These are phyloP conservation scores for Pediacus dermestoides DNA, from an alignment of 2,888 invertebrate species.

Conservation along the genomic window DNA sequence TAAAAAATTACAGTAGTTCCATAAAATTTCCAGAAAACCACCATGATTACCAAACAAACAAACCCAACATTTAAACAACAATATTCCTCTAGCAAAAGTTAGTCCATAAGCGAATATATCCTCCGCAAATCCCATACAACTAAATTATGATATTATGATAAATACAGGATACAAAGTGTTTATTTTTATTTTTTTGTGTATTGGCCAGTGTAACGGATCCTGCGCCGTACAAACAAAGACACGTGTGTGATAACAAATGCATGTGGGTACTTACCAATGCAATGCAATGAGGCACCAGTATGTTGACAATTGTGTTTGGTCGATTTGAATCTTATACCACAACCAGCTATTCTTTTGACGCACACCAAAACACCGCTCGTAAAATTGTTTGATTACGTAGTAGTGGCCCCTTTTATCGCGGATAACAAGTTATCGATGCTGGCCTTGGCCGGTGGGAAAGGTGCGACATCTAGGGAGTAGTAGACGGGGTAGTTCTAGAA, in stretches of 20 bases:
- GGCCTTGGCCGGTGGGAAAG: too few relatives aligned
- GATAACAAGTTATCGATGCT: constrained; percentile 21
- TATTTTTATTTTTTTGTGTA: constrained; percentile 26
- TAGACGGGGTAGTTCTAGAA: too few relatives aligned
- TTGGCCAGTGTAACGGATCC: constrained; percentile 39
- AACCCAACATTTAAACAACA: too few relatives aligned
- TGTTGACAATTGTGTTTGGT: constrained; percentile 45
- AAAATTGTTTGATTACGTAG: constrained; percentile 13
- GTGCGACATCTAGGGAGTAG: too few relatives aligned
- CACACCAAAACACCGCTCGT: background rate
- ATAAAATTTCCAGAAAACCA: too few relatives aligned
- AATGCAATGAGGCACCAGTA: constrained; percentile 21
- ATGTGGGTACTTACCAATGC: constrained; percentile 44
- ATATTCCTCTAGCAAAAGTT: too few relatives aligned
- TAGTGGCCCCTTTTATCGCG: constrained; percentile 23
- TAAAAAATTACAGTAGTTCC: too few relatives aligned
- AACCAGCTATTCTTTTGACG: constrained; percentile 23
- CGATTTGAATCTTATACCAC: constrained; percentile 44
- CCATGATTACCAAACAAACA: too few relatives aligned
- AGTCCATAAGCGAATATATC: too few relatives aligned
- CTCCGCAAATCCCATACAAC: too few relatives aligned
- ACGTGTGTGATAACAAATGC: constrained; percentile 40
- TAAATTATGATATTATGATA: too few relatives aligned
- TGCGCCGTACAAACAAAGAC: constrained; percentile 39
- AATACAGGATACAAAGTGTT: too few relatives aligned